phyloP scores from a whole-genome alignment of 2,113 vertebrate species.

The Pimephales promelas region DNA sequence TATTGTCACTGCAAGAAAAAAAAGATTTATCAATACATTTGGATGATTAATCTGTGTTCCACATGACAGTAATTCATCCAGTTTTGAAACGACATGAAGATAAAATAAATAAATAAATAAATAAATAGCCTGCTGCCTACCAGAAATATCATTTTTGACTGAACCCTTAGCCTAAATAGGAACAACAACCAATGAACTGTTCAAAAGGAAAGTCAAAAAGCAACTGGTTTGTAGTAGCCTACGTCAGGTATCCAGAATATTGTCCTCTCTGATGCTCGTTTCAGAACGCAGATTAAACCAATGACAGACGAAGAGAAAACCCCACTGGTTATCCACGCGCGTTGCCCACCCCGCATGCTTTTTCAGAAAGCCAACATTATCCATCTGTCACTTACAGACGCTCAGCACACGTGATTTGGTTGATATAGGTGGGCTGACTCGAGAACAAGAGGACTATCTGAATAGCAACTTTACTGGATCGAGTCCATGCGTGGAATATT shows the following conservation, averaged over 20 bases:
- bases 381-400: conserved; percentile 25
- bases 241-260: background rate
- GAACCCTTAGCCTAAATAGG: too few relatives aligned
- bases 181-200: background rate
- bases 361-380: conserved; percentile 25
- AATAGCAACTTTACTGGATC: conserved; percentile 36
- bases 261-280: background rate
- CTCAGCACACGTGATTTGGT: background rate
- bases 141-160: too few relatives aligned
- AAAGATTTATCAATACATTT: too few relatives aligned
- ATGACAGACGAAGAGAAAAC: background rate
- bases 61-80: too few relatives aligned
- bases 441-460: background rate
- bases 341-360: conserved; percentile 28
- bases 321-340: conserved; percentile 18
- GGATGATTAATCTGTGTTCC: too few relatives aligned
- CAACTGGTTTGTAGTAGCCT: background rate
- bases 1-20: too few relatives aligned
- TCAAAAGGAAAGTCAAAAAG: background rate
- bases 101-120: too few relatives aligned
- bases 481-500: conserved; percentile 30
- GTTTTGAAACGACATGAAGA: too few relatives aligned
- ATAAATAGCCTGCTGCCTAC: too few relatives aligned
- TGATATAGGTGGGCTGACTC: background rate
- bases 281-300: background rate